Percentiles rank a stretch among this genome's conserved stretches.
These are phyloP conservation scores for Pseudopleuronectes americanus DNA, from an alignment of 2,797 vertebrate species.

Conservation along the genomic window DNA sequence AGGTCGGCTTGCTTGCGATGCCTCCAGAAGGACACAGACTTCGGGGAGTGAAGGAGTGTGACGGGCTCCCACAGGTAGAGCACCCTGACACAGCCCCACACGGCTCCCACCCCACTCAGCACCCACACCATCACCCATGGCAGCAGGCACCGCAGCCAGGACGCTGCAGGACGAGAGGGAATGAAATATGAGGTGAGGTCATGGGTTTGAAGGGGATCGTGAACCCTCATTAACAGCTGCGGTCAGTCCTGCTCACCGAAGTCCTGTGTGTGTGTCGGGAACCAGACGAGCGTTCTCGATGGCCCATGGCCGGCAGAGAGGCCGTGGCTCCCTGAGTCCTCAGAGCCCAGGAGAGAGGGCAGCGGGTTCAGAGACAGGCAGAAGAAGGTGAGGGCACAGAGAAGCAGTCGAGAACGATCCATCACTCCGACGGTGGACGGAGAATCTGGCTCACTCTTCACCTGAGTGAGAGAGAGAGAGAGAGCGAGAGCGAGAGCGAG, in stretches of 20 bases:
- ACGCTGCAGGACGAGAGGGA: conserved; percentile 54
- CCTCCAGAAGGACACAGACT: conserved; percentile 96
- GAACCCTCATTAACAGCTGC: background rate
- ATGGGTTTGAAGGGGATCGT: background rate
- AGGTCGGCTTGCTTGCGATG: conserved; percentile 96
- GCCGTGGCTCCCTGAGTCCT: conserved; percentile 46
- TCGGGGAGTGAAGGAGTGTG: conserved; percentile 92
- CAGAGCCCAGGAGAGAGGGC: conserved; percentile 89
- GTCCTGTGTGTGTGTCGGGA: conserved; percentile 82
- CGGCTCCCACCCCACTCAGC: conserved; percentile 92
- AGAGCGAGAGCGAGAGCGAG: no score
- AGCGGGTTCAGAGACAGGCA: conserved; percentile 96
- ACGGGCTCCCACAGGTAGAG: conserved; percentile 96
- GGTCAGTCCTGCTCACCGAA: conserved; percentile 71
- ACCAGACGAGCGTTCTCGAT: conserved; percentile 85
- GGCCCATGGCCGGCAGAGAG: conserved; percentile 77
- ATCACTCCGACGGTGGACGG: conserved; percentile 94
- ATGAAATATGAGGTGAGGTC: background rate
- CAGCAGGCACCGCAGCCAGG: conserved; percentile 95
- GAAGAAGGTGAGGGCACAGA: conserved; percentile 95
- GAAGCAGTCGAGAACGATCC: conserved; percentile 95
- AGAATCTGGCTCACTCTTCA: conserved; percentile 96
- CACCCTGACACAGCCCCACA: conserved; percentile 94
- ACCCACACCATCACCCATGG: conserved; percentile 96
- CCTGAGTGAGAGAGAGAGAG: conserved; percentile 70